Evolutionary conservation across 2,113 vertebrate genomes (phyloP), one percentile per base, ranked within the genome.

Genomic region (Mus pahari): DNA sequence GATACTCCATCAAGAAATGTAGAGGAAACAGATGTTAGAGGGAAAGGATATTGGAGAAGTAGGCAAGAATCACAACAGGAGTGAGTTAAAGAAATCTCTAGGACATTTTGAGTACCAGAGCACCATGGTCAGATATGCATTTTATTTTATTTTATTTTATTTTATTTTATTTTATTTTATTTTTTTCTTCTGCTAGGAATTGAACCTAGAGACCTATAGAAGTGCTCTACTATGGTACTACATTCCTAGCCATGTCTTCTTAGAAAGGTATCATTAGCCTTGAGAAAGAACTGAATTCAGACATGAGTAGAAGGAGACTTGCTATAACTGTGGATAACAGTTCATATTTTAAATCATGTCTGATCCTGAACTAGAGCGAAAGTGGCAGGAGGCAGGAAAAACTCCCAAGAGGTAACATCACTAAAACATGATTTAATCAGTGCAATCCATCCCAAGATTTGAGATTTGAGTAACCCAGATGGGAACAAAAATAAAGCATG

Each of bases 261-360:
- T 89, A 74, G 81, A 78, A 86, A 39, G 12, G 75, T 75, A 28
- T 66, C 42, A 71, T 45, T 45, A 50, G 62, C 42, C 60, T 90
- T 53, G 60, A 64, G 31, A 81, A 96, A 91, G 60, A 36, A 89
- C 42, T 70, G 74, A 50, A 95, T 81, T 84, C 55, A 26, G 71
- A 86, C 28, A 90, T 84, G 28, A 92, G 28, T 11, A 50, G 74
- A 68, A 77, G 55, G 31, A 82, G 68, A 45, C 39, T 48, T 48
- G 42, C 22, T 10, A 68, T 55, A 55, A 92, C 71, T 28, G 31
- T 89, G 62, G 48, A 94, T 22, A 26, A 84, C 66, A 3, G n/a
- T 33, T 62, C 14, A 48, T 48, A 48, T 7, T 48, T 48, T 48
- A 48, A 48, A 48, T 48, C 48, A 48, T 6, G 48, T 48, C 48